phyloP scores from a whole-genome alignment of 2,888 invertebrate species.

The Luperina testacea region DNA sequence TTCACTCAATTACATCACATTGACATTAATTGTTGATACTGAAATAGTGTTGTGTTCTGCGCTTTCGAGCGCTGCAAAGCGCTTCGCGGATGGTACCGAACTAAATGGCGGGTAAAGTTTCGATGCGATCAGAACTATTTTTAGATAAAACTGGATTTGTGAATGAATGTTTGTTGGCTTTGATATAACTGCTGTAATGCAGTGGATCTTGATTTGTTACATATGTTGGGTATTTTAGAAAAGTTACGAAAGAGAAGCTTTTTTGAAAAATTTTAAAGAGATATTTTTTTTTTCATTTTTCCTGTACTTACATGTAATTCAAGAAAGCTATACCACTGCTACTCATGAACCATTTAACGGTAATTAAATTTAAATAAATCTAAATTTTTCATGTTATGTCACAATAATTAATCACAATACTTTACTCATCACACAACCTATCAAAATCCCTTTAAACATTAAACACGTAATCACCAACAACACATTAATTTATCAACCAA shows the following conservation, averaged over 20 bases:
- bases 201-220: conserved; percentile 27
- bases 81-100: conserved; percentile 64
- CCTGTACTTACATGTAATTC: neutral
- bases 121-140: conserved; percentile 67
- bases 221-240: conserved; percentile 11
- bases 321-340: too few species aligned
- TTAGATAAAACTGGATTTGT: conserved; percentile 66
- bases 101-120: conserved; percentile 65
- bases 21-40: conserved; percentile 46
- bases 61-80: conserved; percentile 51
- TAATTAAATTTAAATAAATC: too few species aligned
- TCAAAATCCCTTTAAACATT: conserved; percentile 28
- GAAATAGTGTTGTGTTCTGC: conserved; percentile 26
- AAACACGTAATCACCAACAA: neutral
- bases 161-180: conserved; percentile 65
- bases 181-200: conserved; percentile 52
- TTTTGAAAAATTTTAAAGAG: neutral
- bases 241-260: neutral
- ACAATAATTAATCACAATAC: conserved; percentile 27
- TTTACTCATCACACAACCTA: neutral
- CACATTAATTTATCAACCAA: conserved; percentile 26
- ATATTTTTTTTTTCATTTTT: too few species aligned
- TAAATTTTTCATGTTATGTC: too few species aligned
- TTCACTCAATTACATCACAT: conserved; percentile 46
- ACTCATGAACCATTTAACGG: neutral